Conservation (phyloP, 2,113 vertebrate species). For the Delphinapterus leucas region DNA sequence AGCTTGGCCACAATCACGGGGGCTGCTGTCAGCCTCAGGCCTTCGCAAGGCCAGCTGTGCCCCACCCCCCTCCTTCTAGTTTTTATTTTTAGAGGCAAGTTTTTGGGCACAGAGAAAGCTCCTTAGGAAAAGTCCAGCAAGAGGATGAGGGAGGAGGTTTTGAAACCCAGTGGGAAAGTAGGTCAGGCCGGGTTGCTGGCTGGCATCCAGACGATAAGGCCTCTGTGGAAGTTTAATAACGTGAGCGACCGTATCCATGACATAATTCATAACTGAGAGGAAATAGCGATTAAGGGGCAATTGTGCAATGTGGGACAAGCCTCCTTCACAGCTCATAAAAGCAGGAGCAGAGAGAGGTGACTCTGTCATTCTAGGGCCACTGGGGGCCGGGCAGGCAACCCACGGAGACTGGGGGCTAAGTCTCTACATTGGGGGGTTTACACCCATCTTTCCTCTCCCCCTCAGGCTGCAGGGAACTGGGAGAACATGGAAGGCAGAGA, state of each 20-base stretch:
- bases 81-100: conserved; percentile 63
- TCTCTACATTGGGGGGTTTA: background rate
- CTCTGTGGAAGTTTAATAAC: conserved; percentile 44
- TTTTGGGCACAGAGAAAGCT: conserved; percentile 42
- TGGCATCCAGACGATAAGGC: conserved; percentile 13
- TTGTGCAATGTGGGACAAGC: conserved; percentile 57
- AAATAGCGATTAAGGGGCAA: conserved; percentile 68
- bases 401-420: background rate
- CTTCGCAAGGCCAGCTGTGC: background rate
- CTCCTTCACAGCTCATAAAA: conserved; percentile 78
- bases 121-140: background rate
- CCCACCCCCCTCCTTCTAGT: background rate
- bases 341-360: conserved; percentile 65
- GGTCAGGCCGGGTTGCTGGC: conserved; percentile 60
- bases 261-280: conserved; percentile 72
- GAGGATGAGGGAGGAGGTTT: conserved; percentile 7
- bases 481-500: background rate
- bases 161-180: conserved; percentile 63
- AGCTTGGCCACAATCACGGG: background rate
- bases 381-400: background rate
- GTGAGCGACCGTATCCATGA: conserved; percentile 60
- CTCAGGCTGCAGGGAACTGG: background rate
- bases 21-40: background rate
- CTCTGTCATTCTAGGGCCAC: background rate
- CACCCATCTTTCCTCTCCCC: background rate